Conservation (phyloP, 2,797 vertebrate species). For the Gymnopithys bicolor region DNA sequence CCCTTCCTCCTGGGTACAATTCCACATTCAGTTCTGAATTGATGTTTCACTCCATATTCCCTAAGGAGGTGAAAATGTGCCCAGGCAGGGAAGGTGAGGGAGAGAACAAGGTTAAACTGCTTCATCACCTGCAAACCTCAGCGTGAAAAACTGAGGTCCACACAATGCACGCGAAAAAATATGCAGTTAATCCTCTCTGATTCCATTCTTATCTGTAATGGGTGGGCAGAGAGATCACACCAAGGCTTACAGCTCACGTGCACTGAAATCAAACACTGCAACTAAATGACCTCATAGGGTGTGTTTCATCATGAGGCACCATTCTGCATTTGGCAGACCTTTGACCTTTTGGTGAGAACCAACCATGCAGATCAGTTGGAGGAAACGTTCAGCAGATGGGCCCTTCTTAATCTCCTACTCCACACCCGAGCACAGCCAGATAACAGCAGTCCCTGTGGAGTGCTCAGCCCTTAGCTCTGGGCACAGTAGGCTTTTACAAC, state of each 20-base stretch:
- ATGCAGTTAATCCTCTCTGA: neutral
- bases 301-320: neutral
- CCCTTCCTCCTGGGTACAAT: neutral
- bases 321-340: neutral
- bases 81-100: neutral
- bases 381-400: slow-evolving; percentile 28
- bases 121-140: neutral
- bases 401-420: neutral
- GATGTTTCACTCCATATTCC: neutral
- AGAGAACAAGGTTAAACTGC: neutral
- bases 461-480: fast-evolving
- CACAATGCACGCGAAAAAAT: fast-evolving
- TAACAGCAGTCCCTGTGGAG: neutral
- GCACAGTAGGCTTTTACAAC: neutral
- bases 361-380: neutral
- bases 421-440: neutral
- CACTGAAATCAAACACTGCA: neutral
- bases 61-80: neutral
- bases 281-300: neutral
- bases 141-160: neutral
- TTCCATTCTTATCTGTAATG: neutral
- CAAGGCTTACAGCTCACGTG: neutral
- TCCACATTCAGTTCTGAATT: neutral
- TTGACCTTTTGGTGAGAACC: neutral
- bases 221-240: neutral